Conservation (phyloP, 2,113 vertebrate species). For the Petrocephalus microphthalmus region DNA sequence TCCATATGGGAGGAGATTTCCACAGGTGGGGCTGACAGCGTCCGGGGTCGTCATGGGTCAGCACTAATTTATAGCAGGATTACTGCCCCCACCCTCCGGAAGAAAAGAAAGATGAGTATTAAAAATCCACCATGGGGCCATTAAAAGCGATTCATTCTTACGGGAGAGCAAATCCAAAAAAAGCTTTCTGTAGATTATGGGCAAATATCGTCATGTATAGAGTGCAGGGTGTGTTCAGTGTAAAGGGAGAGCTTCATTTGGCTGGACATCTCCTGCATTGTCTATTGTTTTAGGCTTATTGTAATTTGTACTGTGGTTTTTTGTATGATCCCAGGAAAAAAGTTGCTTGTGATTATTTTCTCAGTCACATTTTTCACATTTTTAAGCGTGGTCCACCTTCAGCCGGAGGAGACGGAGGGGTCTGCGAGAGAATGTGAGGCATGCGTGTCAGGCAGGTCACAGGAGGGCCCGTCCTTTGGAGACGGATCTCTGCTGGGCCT, state of each 20-base stretch:
- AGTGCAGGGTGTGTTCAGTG: background rate
- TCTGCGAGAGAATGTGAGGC: background rate
- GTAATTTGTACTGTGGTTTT: background rate
- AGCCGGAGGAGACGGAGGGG: background rate
- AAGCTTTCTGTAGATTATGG: background rate
- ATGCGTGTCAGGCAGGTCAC: background rate
- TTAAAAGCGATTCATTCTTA: background rate
- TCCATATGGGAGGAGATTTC: constrained; percentile 57
- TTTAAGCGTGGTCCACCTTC: background rate
- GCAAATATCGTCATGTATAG: background rate
- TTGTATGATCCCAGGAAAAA: background rate
- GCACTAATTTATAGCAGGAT: constrained; percentile 58
- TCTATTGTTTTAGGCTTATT: background rate
- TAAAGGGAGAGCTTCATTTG: background rate
- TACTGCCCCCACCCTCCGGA: constrained; percentile 25
- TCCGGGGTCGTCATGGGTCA: constrained; percentile 59
- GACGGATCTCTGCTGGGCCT: background rate
- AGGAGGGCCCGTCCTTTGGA: background rate
- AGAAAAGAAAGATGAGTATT: constrained; percentile 32
- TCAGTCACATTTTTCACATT: background rate
- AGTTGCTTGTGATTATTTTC: no score
- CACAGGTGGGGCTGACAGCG: constrained; percentile 47
- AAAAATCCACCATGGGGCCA: constrained; percentile 29
- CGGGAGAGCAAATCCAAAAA: background rate
- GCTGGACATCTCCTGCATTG: background rate